Evolutionary conservation across 2,797 vertebrate genomes (phyloP).

Genomic region (Furcifer pardalis): DNA sequence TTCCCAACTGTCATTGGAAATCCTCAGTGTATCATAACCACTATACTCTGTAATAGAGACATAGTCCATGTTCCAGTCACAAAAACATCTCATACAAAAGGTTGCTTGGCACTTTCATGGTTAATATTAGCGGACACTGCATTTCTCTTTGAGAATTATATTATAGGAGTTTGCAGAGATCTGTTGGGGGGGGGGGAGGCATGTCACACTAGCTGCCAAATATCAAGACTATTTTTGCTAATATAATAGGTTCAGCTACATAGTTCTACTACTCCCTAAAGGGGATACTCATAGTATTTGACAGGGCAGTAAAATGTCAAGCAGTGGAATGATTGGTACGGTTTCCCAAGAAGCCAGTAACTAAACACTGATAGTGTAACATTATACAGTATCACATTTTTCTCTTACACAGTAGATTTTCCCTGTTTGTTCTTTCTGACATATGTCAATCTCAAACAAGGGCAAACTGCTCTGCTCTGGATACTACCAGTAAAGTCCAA

Average conservation of each 20-base stretch:
- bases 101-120: neutral
- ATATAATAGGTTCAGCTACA: neutral
- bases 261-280: neutral
- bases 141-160: neutral
- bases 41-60: slow-evolving; percentile 52
- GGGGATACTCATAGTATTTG: slow-evolving; percentile 25
- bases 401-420: slow-evolving; percentile 40
- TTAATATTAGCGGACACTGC: neutral
- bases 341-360: slow-evolving; percentile 44
- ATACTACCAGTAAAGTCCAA: slow-evolving; percentile 37
- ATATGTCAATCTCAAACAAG: slow-evolving; percentile 40
- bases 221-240: neutral
- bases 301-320: neutral
- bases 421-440: slow-evolving; percentile 64
- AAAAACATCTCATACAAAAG: slow-evolving; percentile 30
- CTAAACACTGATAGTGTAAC: slow-evolving; percentile 16
- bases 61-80: slow-evolving; percentile 28
- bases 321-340: neutral
- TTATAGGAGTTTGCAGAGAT: neutral
- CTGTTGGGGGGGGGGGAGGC: neutral
- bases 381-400: slow-evolving; percentile 27
- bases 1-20: slow-evolving; percentile 66
- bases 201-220: neutral
- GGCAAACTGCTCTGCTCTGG: slow-evolving; percentile 59
- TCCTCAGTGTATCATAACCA: slow-evolving; percentile 56